Evolutionary conservation across 2,888 invertebrate species (phyloP), one percentile per base, ranked within the genome.

Genomic region (Tinea trinotella): DNA sequence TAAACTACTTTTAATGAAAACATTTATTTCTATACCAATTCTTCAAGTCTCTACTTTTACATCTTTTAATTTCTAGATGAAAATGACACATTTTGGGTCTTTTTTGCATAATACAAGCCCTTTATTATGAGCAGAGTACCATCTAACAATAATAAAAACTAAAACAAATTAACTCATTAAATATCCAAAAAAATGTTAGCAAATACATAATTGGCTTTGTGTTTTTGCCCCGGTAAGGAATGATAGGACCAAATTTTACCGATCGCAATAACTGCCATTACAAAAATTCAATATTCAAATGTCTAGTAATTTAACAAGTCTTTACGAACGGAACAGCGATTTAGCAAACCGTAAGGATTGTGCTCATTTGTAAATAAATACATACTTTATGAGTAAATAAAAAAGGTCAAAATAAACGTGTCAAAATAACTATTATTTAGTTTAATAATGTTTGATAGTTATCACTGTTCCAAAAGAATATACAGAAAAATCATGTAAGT

Each of bases 211-310:
- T 19, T 15, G 5, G 13, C 2, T n/a, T 2, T 12, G 12, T 57
- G 40, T 70, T 60, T 61, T 65, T 67, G 83, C 82, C 87, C 82
- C 83, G 85, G 87, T 84, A 88, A 88, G 88, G 89, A 89, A 89
- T 89, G 88, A 88, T 88, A 87, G 76, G 86, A 86, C 87, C 88
- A 88, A 87, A 82, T 78, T 88, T 84, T 87, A 87, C 88, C 88
- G 76, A 71, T 87, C 87, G 86, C 87, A 78, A 74, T 68, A 57
- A 61, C 74, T 63, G 65, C 61, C 68, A 58, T 53, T 46, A 54
- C 54, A 55, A 57, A 56, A 15, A 56, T 56, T 30, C 55, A 64
- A 64, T 57, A 55, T 22, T 46, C 22, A 56, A 55, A 59, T 62
- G 61, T 61, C 61, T 60, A 62, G 62, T 59, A 56, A 60, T 62